Evolutionary conservation across 1,140 invertebrate species (phyloP).

Genomic region (Pseudomyrmex gracilis): DNA sequence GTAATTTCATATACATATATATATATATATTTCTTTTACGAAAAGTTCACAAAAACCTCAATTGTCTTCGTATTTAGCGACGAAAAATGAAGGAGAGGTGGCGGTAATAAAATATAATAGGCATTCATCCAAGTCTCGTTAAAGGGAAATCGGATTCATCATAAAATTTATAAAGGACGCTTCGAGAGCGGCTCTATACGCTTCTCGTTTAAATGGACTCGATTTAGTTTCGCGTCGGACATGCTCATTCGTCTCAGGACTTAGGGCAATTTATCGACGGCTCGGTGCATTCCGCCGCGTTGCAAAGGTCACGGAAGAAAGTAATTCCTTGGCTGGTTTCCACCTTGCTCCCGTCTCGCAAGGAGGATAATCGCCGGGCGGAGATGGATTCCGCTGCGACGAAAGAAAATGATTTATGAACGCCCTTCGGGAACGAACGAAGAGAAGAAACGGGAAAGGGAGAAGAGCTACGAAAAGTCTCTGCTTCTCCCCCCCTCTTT

Average conservation of each 20-base stretch:
- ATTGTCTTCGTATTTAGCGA: too few relatives aligned
- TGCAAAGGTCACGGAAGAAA: conserved; percentile 63
- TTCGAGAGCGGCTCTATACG: background rate
- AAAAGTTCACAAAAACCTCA: too few relatives aligned
- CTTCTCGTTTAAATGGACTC: background rate
- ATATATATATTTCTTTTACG: too few relatives aligned
- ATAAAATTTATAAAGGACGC: background rate
- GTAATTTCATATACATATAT: too few relatives aligned
- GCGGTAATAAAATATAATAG: background rate
- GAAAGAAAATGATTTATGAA: conserved; percentile 68
- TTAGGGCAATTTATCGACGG: conserved; percentile 32
- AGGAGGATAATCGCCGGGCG: conserved; percentile 60
- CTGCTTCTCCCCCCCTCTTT: background rate
- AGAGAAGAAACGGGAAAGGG: too few relatives aligned
- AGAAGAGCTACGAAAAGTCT: conserved; percentile 10
- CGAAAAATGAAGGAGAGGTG: too few relatives aligned
- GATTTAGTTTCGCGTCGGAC: conserved; percentile 39
- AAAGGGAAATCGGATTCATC: background rate
- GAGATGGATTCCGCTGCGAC: conserved; percentile 44
- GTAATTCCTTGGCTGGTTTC: conserved; percentile 54
- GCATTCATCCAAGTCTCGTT: background rate
- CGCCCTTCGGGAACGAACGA: background rate
- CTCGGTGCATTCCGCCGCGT: conserved; percentile 43
- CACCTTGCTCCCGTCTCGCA: conserved; percentile 38
- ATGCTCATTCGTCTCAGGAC: conserved; percentile 19